Percentiles rank a stretch among this genome's conserved stretches.
Evolutionary conservation across 2,113 vertebrate genomes (phyloP).

Genomic region (Pica pica): DNA sequence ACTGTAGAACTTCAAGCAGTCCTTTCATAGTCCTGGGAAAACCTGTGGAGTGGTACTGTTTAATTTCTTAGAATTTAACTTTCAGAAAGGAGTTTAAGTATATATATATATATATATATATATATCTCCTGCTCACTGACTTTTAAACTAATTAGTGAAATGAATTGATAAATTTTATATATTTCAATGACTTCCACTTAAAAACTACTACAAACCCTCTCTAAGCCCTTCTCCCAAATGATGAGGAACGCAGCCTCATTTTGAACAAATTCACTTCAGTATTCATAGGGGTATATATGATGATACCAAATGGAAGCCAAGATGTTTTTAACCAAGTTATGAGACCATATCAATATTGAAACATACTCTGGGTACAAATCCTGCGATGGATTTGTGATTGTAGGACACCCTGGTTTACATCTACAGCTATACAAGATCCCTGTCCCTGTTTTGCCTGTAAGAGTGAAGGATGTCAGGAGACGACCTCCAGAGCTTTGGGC

Average conservation of each 20-base stretch:
- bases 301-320: accelerated
- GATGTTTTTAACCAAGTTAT: neutral
- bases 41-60: neutral
- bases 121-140: neutral
- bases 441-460: conserved; percentile 54
- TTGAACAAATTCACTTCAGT: neutral
- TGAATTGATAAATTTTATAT: neutral
- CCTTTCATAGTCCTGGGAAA: neutral
- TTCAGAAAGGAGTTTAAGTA: neutral
- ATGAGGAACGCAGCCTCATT: neutral
- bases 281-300: accelerated
- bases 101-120: too few relatives aligned
- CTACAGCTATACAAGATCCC: conserved; percentile 2
- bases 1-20: neutral
- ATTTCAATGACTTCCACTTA: neutral
- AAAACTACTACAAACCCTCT: neutral
- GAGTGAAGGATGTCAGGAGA: conserved; percentile 24
- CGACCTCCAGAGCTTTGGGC: conserved; percentile 54
- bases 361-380: conserved; percentile 13
- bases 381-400: neutral
- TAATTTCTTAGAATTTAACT: neutral
- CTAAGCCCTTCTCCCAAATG: accelerated
- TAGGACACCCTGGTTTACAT: conserved; percentile 4
- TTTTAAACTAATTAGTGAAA: neutral
- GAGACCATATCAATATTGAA: neutral